A percentile compares a stretch with the other conserved stretches of the same genome.
These are phyloP conservation scores for Hirtodrosophila confusa DNA, from an alignment of 2,888 invertebrate species.

Conservation along the genomic window DNA sequence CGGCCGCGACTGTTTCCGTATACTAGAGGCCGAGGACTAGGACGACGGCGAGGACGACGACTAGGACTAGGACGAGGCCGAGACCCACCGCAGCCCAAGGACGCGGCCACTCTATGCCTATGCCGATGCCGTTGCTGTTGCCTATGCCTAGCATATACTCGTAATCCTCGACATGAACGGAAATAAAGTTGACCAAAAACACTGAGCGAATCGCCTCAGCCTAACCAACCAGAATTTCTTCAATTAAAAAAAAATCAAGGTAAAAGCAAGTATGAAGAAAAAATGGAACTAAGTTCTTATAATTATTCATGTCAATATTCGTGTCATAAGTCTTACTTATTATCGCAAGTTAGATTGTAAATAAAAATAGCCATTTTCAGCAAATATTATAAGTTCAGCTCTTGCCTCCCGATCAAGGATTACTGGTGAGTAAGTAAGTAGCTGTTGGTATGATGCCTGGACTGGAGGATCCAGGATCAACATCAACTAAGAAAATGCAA, in stretches of 20 bases:
- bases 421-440: too few species aligned
- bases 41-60: background rate
- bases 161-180: constrained; percentile 7
- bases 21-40: background rate
- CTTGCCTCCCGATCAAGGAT: too few species aligned
- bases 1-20: constrained; percentile 31
- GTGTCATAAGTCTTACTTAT: too few species aligned
- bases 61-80: constrained; percentile 1
- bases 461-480: too few species aligned
- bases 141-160: constrained; percentile 1
- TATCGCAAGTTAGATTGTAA: too few species aligned
- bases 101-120: constrained; percentile 5
- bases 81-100: constrained; percentile 30
- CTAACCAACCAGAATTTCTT: background rate
- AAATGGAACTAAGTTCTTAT: too few species aligned
- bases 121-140: background rate
- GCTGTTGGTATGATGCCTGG: too few species aligned
- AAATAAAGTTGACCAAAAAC: constrained; percentile 14
- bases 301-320: too few species aligned
- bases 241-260: constrained; percentile 1
- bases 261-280: too few species aligned
- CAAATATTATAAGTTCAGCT: too few species aligned
- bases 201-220: constrained; percentile 24
- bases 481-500: too few species aligned
- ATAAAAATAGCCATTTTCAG: too few species aligned